A percentile compares a stretch with the other conserved stretches of the same genome.
Conservation (phyloP, 1,140 invertebrate genomes). For the Ceratosolen fusciceps region DNA sequence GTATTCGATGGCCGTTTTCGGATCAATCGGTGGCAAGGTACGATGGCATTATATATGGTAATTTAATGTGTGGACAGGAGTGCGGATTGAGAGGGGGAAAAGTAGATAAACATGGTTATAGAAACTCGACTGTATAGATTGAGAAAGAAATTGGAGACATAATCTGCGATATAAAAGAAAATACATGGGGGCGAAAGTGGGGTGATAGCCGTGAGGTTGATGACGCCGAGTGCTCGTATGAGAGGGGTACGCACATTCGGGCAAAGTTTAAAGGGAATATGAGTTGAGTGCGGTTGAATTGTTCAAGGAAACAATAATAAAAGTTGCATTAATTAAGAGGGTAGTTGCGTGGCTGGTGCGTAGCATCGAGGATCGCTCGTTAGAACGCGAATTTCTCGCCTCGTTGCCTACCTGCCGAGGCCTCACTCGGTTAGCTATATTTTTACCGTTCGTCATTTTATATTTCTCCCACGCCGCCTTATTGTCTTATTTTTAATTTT, state of each 20-base stretch:
- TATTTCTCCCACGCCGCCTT: neutral
- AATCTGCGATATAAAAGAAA: constrained; percentile 10
- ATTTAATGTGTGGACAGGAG: neutral
- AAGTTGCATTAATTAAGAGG: constrained; percentile 67
- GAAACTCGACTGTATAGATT: neutral
- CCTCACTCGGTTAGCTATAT: constrained; percentile 42
- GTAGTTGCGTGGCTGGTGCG: constrained; percentile 43
- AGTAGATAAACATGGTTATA: neutral
- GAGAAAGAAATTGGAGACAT: neutral
- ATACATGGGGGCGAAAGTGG: neutral
- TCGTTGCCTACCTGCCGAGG: constrained; percentile 27
- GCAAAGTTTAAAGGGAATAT: constrained; percentile 40
- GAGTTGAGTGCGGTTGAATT: constrained; percentile 54
- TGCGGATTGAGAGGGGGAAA: too few species aligned
- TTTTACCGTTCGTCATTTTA: constrained; percentile 11
- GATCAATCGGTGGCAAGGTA: neutral
- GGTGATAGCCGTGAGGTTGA: neutral
- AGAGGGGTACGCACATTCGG: constrained; percentile 6
- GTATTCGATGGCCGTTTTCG: too few species aligned
- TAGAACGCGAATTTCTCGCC: constrained; percentile 55
- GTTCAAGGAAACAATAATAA: constrained; percentile 66
- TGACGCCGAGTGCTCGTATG: neutral
- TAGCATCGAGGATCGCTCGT: constrained; percentile 55
- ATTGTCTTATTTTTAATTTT: neutral
- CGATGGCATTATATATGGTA: neutral